phyloP scores from a whole-genome alignment of 2,113 vertebrate species.

The Larimichthys polyactis region DNA sequence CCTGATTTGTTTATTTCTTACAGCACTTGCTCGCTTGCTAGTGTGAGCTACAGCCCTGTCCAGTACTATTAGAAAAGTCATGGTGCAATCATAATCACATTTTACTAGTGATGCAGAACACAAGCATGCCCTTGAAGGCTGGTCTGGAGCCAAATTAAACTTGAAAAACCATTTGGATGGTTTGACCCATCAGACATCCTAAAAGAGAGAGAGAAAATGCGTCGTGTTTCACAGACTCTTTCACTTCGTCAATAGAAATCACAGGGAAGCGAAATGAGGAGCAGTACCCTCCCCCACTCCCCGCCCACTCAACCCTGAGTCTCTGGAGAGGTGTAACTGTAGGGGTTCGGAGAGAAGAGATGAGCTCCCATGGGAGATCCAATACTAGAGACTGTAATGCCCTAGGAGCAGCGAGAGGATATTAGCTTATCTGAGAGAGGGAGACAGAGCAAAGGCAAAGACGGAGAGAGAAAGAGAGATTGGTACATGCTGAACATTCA shows the following conservation, averaged over 20 bases:
- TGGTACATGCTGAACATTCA: conserved; percentile 22
- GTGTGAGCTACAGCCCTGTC: background rate
- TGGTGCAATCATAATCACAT: conserved; percentile 3
- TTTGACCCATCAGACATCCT: background rate
- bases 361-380: conserved; percentile 62
- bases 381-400: conserved; percentile 59
- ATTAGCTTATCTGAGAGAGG: conserved; percentile 74
- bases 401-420: conserved; percentile 60
- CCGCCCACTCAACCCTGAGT: conserved; percentile 25
- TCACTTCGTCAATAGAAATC: conserved; percentile 22
- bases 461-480: conserved; percentile 22
- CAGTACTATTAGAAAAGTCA: conserved; percentile 13
- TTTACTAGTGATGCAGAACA: conserved; percentile 1
- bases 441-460: conserved; percentile 14
- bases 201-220: background rate
- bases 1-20: background rate
- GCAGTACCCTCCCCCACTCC: background rate
- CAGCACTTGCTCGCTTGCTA: background rate
- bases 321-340: conserved; percentile 62
- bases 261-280: conserved; percentile 28
- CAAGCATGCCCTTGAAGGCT: too few relatives aligned
- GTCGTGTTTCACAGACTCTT: background rate
- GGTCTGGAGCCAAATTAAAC: conserved; percentile 22
- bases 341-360: conserved; percentile 59
- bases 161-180: conserved; percentile 28